These are phyloP conservation scores for Synergus gifuensis DNA, from an alignment of 2,888 invertebrate species.

Conservation along the genomic window DNA sequence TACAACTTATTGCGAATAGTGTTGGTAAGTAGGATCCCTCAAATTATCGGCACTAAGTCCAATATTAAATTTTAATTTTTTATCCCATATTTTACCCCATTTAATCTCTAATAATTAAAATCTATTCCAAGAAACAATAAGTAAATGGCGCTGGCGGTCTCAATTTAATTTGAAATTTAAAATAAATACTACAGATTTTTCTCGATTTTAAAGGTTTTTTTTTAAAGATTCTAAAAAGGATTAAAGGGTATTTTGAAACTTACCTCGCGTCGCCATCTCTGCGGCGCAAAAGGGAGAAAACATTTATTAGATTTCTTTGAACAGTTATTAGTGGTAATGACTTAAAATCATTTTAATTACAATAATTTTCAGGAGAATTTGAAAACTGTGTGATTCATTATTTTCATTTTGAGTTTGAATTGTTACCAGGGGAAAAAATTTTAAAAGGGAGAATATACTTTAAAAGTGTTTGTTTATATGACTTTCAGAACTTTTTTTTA, in stretches of 20 bases:
- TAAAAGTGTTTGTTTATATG: no score
- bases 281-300: conserved; percentile 73
- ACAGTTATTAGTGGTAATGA: conserved; percentile 27
- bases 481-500: no score
- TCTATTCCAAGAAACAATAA: no score
- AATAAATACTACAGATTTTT: background rate
- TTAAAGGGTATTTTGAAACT: conserved; percentile 61
- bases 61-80: background rate
- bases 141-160: background rate
- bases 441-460: no score
- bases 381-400: no score
- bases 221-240: conserved; percentile 37
- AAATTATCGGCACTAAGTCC: no score
- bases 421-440: no score
- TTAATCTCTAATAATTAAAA: no score
- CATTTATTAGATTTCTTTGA: conserved; percentile 45
- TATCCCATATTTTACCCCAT: no score
- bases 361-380: no score
- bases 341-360: background rate
- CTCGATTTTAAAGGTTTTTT: conserved; percentile 28
- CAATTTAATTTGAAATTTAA: background rate
- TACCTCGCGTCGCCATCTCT: conserved; percentile 76
- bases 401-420: no score
- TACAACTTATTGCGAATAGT: background rate
- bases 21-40: background rate